Conservation (phyloP, 2,113 vertebrate species). For the Martes martes region DNA sequence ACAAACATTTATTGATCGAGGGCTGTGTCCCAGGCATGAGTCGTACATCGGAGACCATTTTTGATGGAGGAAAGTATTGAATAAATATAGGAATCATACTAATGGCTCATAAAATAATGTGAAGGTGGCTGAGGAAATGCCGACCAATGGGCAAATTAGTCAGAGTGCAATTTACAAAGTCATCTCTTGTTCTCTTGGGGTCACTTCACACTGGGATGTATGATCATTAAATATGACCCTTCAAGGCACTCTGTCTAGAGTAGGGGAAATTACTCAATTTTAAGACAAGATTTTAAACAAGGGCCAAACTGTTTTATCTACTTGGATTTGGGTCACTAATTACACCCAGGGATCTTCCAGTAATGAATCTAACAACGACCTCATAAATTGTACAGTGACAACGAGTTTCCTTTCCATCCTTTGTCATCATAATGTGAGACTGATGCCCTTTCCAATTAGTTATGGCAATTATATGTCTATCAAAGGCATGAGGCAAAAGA, state of each 20-base stretch:
- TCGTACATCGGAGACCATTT: not conserved
- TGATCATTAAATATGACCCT: constrained; percentile 76
- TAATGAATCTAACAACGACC: constrained; percentile 69
- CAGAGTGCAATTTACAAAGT: constrained; percentile 45
- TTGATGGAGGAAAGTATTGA: not conserved
- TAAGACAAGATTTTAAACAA: constrained; percentile 76
- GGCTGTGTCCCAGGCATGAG: not conserved
- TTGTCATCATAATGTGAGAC: constrained; percentile 63
- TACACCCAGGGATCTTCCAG: constrained; percentile 66
- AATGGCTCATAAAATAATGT: not conserved
- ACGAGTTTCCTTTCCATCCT: constrained; percentile 13
- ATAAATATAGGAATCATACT: not conserved
- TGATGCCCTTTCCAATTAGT: constrained; percentile 32
- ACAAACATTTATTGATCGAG: not conserved
- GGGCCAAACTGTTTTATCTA: constrained; percentile 67
- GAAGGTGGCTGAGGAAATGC: constrained; percentile 37
- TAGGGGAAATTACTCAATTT: constrained; percentile 72
- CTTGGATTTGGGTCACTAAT: constrained; percentile 75
- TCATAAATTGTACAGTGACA: constrained; percentile 67
- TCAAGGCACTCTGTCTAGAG: constrained; percentile 45
- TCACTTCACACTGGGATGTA: constrained; percentile 48
- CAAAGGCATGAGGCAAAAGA: not conserved
- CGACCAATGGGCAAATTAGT: constrained; percentile 49
- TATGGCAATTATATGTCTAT: constrained; percentile 20
- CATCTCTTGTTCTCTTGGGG: constrained; percentile 38